Evolutionary conservation across 1,140 invertebrate genomes (phyloP), one percentile per base, ranked within the genome.

Genomic region (Chelonus insularis): DNA sequence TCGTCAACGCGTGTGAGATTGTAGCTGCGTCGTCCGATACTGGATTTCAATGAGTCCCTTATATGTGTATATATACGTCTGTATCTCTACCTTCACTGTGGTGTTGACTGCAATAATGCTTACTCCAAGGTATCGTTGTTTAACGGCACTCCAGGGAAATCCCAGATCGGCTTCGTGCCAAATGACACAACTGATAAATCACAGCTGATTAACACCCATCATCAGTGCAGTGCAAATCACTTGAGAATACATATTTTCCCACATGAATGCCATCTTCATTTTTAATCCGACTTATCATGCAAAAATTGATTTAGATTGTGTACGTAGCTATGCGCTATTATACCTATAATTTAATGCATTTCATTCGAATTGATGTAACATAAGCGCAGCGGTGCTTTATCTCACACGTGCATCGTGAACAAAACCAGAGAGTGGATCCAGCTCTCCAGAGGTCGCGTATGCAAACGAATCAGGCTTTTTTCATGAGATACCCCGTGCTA

Each of bases 171-270:
- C 52, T 50, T 25, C 20, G 47, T 54, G 41, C 51, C 51, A 48
- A 62, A 56, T 20, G 41, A 62, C 54, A n/a, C 39, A 47, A 47
- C 48, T 62, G 54, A 56, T 39, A 50, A 62, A 45, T 37, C 60
- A 48, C 43, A 54, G n/a, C 29, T 37, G 52, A 12, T 56, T 50
- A 47, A 55, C 32, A 12, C 39, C 18, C 50, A 50, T 50, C 47
- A 50, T 50, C 47, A 29, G 7, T 29, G 25, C n/a, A n/a, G n/a
- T 29, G 25, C 7, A 7, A 29, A 29, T 29, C 25, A 29, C 25
- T 29, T 29, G 25, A 29, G 25, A 29, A 29, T 29, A 29, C 25
- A 29, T 29, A 29, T 29, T 29, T 29, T 29, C 25, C 25, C 25
- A 29, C 25, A 29, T 7, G 3, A 29, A n/a, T n/a, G n/a, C n/a